Conservation (phyloP, 92 coral and sea anemone genomes). For the Desmophyllum pertusum region DNA sequence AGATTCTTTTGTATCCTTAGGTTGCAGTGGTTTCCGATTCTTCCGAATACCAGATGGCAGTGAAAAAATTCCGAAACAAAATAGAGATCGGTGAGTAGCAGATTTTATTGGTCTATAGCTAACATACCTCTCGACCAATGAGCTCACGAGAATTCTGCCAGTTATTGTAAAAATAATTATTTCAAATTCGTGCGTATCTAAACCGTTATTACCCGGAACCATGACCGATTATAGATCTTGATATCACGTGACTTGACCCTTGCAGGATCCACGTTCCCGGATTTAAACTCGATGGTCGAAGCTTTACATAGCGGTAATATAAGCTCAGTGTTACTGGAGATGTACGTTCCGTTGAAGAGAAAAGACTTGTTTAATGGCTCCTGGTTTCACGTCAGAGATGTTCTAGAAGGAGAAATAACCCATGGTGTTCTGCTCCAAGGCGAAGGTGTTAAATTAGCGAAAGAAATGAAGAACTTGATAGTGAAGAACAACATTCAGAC, state of each 20-base stretch:
- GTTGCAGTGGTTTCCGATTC: conserved; percentile 51
- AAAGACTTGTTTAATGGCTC: conserved; percentile 61
- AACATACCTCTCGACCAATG: not conserved
- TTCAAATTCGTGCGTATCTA: too few relatives aligned
- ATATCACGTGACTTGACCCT: not conserved
- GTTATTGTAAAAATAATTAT: not conserved
- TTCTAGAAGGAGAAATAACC: conserved; percentile 36
- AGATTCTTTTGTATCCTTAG: not conserved
- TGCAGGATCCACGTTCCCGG: conserved; percentile 39
- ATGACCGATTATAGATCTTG: too few relatives aligned
- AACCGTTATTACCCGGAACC: too few relatives aligned
- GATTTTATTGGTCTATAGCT: too few relatives aligned
- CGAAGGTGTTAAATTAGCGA: conserved; percentile 48
- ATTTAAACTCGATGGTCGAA: conserved; percentile 31
- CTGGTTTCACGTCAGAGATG: conserved; percentile 48
- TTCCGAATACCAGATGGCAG: conserved; percentile 40
- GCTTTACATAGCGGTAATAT: conserved; percentile 34
- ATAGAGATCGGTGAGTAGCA: conserved; percentile 14
- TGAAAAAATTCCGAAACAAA: conserved; percentile 31
- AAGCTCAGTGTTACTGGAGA: conserved; percentile 52
- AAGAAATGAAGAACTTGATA: conserved; percentile 35
- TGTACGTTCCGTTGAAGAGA: conserved; percentile 48
- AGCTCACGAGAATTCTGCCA: not conserved
- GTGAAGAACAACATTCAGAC: conserved; percentile 15
- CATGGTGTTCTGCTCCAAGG: conserved; percentile 65